A percentile compares a stretch with the other conserved stretches of the same genome.
These are phyloP conservation scores for human (Homo sapiens) DNA, from an alignment of 2,113 vertebrate species.

Conservation along the genomic window GRCh38 chr4:65375001-65375500, in stretches of 20 bases:
- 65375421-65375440: not conserved
- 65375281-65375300: not conserved
- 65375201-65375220: not conserved
- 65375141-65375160: constrained; percentile 68
- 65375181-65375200: constrained; percentile 40
- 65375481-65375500: not conserved
- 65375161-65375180: not conserved
- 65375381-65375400: not conserved
- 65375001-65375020: not conserved
- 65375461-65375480: not conserved
- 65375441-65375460: not conserved
- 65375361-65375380: not conserved
- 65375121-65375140: constrained; percentile 27
- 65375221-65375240: constrained; percentile 57
- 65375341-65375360: not conserved
- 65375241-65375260: not conserved
- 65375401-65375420: not conserved
- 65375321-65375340: not conserved
- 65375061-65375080: constrained; percentile 57
- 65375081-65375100: constrained; percentile 63
- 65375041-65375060: constrained; percentile 61
- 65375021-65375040: constrained; percentile 30
- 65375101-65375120: constrained; percentile 9
- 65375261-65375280: not conserved
- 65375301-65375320: not conserved